phyloP scores from a whole-genome alignment of 2,888 invertebrate genomes.

The Synanthedon myopaeformis region DNA sequence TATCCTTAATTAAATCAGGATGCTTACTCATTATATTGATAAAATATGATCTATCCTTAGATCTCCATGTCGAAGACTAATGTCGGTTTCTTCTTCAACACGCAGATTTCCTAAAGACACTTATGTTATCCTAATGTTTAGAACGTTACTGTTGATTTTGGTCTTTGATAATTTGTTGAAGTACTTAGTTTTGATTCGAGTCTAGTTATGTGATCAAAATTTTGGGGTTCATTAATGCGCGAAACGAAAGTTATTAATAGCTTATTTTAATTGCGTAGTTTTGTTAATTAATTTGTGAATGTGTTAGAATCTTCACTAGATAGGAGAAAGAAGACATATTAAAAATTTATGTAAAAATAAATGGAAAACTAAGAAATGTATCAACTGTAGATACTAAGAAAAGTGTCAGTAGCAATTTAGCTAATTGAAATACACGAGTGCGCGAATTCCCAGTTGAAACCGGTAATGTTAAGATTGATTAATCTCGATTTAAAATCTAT shows the following conservation, averaged over 20 bases:
- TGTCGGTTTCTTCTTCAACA: no score
- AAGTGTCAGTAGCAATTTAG: neutral
- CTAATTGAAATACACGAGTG: conserved; percentile 4
- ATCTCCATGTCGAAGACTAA: no score
- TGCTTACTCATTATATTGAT: no score
- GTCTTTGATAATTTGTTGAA: no score
- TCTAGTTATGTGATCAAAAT: no score
- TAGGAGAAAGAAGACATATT: neutral
- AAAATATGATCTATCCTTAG: no score
- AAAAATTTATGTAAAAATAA: neutral
- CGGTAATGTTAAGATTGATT: conserved; percentile 15
- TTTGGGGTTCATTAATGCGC: neutral
- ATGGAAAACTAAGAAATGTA: neutral
- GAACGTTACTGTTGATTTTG: no score
- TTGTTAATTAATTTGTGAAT: neutral
- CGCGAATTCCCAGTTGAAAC: conserved; percentile 7
- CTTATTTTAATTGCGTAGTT: neutral
- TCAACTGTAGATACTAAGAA: neutral
- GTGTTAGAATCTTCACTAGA: neutral
- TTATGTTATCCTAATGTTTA: no score
- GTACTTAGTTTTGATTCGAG: no score
- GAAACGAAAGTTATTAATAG: neutral
- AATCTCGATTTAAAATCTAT: conserved; percentile 27
- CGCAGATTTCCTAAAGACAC: no score
- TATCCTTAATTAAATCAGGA: no score